Conservation (phyloP, 1,140 invertebrate genomes). For the Magallana angulata region DNA sequence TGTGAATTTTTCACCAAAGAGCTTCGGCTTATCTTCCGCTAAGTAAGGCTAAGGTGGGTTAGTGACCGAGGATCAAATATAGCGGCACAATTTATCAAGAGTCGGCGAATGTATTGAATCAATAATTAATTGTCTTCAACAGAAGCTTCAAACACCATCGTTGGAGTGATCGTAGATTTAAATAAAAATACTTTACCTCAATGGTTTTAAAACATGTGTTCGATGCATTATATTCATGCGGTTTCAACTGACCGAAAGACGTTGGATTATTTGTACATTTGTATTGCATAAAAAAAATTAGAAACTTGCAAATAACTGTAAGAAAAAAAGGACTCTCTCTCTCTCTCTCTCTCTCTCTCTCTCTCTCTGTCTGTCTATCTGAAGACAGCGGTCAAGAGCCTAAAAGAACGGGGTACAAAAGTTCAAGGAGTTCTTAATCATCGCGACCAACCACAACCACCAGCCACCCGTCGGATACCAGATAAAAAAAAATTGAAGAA, state of each 20-base stretch:
- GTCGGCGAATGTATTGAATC: not conserved
- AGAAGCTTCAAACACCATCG: too few species aligned
- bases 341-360: too few species aligned
- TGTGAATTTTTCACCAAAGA: not conserved
- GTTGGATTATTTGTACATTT: too few species aligned
- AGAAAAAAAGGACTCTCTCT: too few species aligned
- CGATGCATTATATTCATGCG: too few species aligned
- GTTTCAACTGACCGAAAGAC: too few species aligned
- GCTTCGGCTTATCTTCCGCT: not conserved
- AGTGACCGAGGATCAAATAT: not conserved
- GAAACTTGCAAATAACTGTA: too few species aligned
- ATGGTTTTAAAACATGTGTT: too few species aligned
- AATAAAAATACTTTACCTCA: too few species aligned
- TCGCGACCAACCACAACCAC: not conserved
- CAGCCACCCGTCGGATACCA: not conserved
- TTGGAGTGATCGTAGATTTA: too few species aligned
- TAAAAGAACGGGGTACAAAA: slow-evolving; percentile 1
- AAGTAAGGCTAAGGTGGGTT: not conserved
- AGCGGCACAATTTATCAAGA: not conserved
- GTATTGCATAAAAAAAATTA: too few species aligned
- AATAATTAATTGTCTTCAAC: not conserved
- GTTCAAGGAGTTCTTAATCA: slow-evolving; percentile 18
- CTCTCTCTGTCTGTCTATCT: not conserved
- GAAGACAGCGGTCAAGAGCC: not conserved
- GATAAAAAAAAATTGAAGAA: not conserved